These are phyloP conservation scores for Cloeon dipterum DNA, from an alignment of 2,888 invertebrate genomes.

Conservation along the genomic window DNA sequence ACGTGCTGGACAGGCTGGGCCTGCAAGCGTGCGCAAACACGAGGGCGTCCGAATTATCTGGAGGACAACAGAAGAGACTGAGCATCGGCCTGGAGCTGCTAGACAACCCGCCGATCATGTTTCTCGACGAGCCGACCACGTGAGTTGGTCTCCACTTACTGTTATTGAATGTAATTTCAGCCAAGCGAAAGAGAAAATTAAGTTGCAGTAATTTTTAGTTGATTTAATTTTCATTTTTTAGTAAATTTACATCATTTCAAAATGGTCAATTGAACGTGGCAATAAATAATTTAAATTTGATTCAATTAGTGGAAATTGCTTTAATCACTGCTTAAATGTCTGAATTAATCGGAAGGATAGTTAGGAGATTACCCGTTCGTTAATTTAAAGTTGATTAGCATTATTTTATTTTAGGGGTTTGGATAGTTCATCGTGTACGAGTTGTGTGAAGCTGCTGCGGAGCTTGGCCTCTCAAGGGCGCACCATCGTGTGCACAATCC, in stretches of 20 bases:
- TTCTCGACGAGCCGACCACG: constrained; percentile 36
- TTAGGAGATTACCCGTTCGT: no score
- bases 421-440: constrained; percentile 27
- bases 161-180: no score
- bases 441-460: constrained; percentile 25
- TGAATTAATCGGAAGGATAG: no score
- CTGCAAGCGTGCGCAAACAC: constrained; percentile 22
- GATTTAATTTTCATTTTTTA: no score
- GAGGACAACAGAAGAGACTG: constrained; percentile 31
- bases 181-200: no score
- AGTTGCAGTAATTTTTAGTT: no score
- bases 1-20: constrained; percentile 25
- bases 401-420: constrained; percentile 32
- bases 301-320: no score
- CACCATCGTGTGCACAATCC: constrained; percentile 32
- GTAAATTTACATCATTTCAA: no score
- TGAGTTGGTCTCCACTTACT: constrained; percentile 14
- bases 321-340: no score
- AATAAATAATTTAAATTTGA: no score
- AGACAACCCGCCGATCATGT: constrained; percentile 35
- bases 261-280: no score
- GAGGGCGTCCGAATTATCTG: constrained; percentile 24
- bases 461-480: constrained; percentile 24
- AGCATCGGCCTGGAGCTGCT: constrained; percentile 32
- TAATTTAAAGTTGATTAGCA: no score